Evolutionary conservation across 2,113 vertebrate genomes (phyloP).

Genomic region (Callospermophilus lateralis): DNA sequence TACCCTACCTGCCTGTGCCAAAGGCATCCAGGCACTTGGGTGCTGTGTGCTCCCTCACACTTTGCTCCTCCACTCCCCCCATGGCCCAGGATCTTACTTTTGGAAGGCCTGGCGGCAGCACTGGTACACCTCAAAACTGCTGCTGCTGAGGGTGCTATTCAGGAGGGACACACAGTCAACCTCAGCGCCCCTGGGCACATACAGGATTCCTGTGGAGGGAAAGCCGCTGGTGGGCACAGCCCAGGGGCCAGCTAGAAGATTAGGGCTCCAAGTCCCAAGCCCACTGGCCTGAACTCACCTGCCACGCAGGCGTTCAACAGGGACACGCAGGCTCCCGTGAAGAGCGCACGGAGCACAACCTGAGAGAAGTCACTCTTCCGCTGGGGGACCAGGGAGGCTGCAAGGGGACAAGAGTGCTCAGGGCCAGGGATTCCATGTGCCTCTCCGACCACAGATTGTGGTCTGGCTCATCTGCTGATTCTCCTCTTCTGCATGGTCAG

Average conservation of each 20-base stretch:
- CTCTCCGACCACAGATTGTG: accelerated
- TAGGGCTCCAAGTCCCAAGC: background rate
- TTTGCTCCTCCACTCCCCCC: accelerated
- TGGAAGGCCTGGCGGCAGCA: constrained; percentile 92
- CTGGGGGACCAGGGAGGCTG: constrained; percentile 93
- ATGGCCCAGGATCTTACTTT: constrained; percentile 85
- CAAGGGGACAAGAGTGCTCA: background rate
- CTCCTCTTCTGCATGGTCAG: background rate
- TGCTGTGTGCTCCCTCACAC: accelerated
- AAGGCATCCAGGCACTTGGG: background rate
- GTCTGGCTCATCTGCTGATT: no score
- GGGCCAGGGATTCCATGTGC: accelerated
- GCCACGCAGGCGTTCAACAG: constrained; percentile 96
- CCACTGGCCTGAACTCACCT: constrained; percentile 86
- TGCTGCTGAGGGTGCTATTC: constrained; percentile 80
- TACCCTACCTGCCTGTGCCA: no score
- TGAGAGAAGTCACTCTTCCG: constrained; percentile 90
- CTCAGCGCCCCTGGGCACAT: constrained; percentile 81
- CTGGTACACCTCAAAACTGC: constrained; percentile 79
- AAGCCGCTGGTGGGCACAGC: background rate
- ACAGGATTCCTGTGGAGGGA: constrained; percentile 91
- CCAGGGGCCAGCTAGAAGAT: background rate
- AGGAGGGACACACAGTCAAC: constrained; percentile 89
- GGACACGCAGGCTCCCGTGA: constrained; percentile 94
- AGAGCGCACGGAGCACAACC: constrained; percentile 92